phyloP scores from a whole-genome alignment of 2,797 vertebrate genomes.

The Ctenopoma multispine region DNA sequence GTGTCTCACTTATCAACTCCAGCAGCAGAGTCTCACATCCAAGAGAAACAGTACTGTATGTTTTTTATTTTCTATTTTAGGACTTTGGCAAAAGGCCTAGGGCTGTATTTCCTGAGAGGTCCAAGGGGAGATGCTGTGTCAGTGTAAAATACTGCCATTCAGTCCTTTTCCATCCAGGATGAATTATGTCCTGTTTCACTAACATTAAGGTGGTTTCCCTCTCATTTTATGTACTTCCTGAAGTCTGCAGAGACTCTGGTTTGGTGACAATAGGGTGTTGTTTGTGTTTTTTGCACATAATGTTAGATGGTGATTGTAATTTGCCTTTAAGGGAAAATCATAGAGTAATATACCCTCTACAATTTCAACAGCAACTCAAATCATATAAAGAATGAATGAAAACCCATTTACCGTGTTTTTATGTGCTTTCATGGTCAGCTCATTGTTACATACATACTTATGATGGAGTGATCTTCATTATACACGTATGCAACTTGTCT shows the following conservation, averaged over 20 bases:
- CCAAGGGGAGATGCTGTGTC: conserved; percentile 50
- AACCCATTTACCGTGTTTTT: neutral
- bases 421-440: neutral
- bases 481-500: too few relatives aligned
- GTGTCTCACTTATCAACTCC: neutral
- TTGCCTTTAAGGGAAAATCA: neutral
- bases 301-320: neutral
- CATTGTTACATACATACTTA: neutral
- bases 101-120: conserved; percentile 34
- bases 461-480: too few relatives aligned
- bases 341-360: too few relatives aligned
- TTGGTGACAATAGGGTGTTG: neutral
- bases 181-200: conserved; percentile 2
- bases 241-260: neutral
- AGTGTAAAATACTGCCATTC: conserved; percentile 14
- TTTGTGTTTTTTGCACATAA: too few relatives aligned
- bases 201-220: neutral
- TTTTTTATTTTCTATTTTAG: conserved; percentile 12
- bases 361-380: too few relatives aligned
- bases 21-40: neutral
- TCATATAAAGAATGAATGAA: too few relatives aligned
- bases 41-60: neutral
- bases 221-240: neutral
- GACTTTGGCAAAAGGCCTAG: neutral
- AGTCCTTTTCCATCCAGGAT: neutral